phyloP scores from a whole-genome alignment of 2,113 vertebrate species.

The Callocephalon fimbriatum region DNA sequence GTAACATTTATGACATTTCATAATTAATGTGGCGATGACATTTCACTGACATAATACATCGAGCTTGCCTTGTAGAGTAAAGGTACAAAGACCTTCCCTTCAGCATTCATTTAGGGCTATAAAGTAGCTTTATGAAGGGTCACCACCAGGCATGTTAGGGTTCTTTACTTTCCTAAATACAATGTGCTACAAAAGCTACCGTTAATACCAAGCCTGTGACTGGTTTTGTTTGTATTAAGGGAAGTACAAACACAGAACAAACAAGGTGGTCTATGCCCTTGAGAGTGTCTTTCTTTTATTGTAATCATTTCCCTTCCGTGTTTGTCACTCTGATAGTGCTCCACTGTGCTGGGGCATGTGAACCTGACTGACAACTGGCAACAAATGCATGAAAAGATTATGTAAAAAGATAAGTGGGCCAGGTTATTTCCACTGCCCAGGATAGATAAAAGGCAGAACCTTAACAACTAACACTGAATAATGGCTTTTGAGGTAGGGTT shows the following conservation, averaged over 20 bases:
- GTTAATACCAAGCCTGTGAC: background rate
- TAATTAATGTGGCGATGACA: slow-evolving; percentile 5
- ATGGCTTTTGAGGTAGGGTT: background rate
- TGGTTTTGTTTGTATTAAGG: background rate
- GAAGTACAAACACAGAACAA: slow-evolving; percentile 30
- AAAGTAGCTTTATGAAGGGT: background rate
- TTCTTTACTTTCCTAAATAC: background rate
- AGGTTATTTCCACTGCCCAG: background rate
- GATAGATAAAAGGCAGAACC: background rate
- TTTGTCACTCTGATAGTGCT: background rate
- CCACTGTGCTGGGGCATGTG: background rate
- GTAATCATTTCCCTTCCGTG: background rate
- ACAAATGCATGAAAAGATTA: background rate
- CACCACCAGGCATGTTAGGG: background rate
- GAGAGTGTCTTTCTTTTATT: background rate
- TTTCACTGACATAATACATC: slow-evolving; percentile 22
- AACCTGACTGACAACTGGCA: background rate
- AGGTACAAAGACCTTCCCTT: background rate
- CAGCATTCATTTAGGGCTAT: background rate
- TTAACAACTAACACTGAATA: background rate
- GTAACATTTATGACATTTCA: slow-evolving; percentile 23
- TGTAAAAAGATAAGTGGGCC: background rate
- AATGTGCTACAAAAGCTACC: background rate
- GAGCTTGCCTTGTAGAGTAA: background rate
- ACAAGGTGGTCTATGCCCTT: slow-evolving; percentile 14